Evolutionary conservation across 1,140 invertebrate genomes (phyloP).

Genomic region (Ladona fulva): DNA sequence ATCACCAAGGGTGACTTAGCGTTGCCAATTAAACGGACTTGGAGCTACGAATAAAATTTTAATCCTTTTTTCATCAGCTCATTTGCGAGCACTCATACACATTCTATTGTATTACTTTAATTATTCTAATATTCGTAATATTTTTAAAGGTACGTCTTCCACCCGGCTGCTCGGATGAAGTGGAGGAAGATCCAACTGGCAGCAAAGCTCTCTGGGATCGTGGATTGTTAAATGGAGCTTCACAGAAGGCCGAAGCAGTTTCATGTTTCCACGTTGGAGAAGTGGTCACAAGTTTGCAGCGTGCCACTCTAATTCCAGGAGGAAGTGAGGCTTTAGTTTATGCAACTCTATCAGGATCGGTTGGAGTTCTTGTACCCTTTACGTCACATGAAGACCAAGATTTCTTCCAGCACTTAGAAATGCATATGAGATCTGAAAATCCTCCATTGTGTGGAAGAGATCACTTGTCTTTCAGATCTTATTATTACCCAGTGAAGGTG

Average conservation of each 20-base stretch:
- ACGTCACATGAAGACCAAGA: conserved; percentile 97
- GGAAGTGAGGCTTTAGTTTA: conserved; percentile 94
- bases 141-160: conserved; percentile 70
- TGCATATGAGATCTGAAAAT: conserved; percentile 98
- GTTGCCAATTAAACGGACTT: too few relatives aligned
- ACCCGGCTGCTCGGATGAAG: conserved; percentile 86
- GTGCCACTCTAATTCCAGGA: conserved; percentile 93
- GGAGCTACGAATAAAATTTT: too few relatives aligned
- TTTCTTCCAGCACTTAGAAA: conserved; percentile 98
- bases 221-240: conserved; percentile 90
- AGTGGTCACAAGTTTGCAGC: conserved; percentile 74
- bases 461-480: conserved; percentile 93
- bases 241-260: conserved; percentile 91
- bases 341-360: conserved; percentile 87
- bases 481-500: conserved; percentile 96
- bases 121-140: too few relatives aligned
- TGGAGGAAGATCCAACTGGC: conserved; percentile 98
- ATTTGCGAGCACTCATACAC: too few relatives aligned
- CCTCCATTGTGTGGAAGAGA: conserved; percentile 93
- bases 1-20: too few relatives aligned
- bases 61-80: too few relatives aligned
- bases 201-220: conserved; percentile 98
- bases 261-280: conserved; percentile 95
- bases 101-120: too few relatives aligned
- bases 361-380: conserved; percentile 95